Base-by-base conservation (phyloP, 2,888 invertebrate genomes). In the Tipula helvola region DNA sequence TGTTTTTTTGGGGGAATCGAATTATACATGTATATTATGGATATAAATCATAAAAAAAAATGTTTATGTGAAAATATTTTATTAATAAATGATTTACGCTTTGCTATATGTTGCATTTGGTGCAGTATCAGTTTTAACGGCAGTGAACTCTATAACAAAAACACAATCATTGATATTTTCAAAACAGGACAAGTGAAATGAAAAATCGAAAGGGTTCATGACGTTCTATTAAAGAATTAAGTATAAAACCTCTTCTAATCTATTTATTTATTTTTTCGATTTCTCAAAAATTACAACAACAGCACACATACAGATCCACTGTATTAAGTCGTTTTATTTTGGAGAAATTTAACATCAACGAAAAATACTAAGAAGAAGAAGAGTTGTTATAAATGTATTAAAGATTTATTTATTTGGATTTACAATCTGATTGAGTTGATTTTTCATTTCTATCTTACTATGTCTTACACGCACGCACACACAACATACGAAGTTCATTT, bases 381-480 rank as follows among this genome's bases (percentile, higher is more conserved):
- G 71, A 71, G 71, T 71, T 71, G 71, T 28, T 71, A 28, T 71
- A 39, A 28, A 28, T 28, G 28, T 39, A 71, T 18, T 71, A 71
- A 71, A 71, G 71, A 71, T 71, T 71, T 71, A 71, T 71, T 71
- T 71, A 71, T 71, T 71, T 71, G 71, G 71, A 71, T 71, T 71
- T 71, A 71, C 3, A n/a, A 28, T 71, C 71, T 71, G 28, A 71
- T 71, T 71, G 71, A 71, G 71, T 71, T 71, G 71, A 71, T 71
- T 71, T 71, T 71, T 71, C 71, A 71, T 71, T 71, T 10, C 28
- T 28, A 28, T 28, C 28, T 28, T 28, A 28, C 28, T 2, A 28
- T 28, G 71, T 71, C 28, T 71, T 71, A 18, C 5, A 52, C 3
- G n/a, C n/a, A 52, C n/a, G 3, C n/a, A 7, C 2, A 47, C 47